Percentiles rank a stretch among this genome's conserved stretches.
These are phyloP conservation scores for Amphimedon queenslandica DNA, from an alignment of 37 sponge, comb jelly and placozoan species.

Conservation along the genomic window DNA sequence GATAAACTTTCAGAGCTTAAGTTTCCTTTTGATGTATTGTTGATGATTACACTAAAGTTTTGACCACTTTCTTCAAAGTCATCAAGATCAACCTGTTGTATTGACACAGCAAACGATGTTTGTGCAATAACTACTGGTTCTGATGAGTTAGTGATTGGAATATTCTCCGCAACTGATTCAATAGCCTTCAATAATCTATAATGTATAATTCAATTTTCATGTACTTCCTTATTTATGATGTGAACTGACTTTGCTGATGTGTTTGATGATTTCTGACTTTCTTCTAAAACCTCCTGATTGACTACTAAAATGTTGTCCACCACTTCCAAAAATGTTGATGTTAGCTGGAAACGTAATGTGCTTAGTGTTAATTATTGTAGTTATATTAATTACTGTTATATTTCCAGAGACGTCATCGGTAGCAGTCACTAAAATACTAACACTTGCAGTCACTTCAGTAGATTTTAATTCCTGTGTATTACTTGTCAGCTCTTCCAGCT, in stretches of 20 bases:
- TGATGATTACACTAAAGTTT: no score
- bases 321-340: not conserved
- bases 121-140: conserved; percentile 2
- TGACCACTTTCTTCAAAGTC: not conserved
- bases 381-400: not conserved
- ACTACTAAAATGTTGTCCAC: conserved; percentile 32
- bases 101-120: conserved; percentile 19
- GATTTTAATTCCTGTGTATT: not conserved
- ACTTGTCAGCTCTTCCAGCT: not conserved
- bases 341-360: conserved; percentile 3
- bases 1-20: no score
- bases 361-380: not conserved
- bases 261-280: conserved; percentile 16
- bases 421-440: not conserved
- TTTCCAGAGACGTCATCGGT: not conserved
- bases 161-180: not conserved
- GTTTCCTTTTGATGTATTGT: no score
- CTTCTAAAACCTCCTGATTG: not conserved
- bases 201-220: no score
- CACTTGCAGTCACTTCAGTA: not conserved
- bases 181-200: conserved; percentile 12
- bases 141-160: conserved; percentile 14
- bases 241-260: conserved; percentile 31
- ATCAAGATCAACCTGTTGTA: conserved; percentile 16
- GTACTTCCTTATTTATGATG: no score